Evolutionary conservation across 1,140 invertebrate genomes (phyloP), one percentile per base, ranked within the genome.

Genomic region (Tenebrio molitor): DNA sequence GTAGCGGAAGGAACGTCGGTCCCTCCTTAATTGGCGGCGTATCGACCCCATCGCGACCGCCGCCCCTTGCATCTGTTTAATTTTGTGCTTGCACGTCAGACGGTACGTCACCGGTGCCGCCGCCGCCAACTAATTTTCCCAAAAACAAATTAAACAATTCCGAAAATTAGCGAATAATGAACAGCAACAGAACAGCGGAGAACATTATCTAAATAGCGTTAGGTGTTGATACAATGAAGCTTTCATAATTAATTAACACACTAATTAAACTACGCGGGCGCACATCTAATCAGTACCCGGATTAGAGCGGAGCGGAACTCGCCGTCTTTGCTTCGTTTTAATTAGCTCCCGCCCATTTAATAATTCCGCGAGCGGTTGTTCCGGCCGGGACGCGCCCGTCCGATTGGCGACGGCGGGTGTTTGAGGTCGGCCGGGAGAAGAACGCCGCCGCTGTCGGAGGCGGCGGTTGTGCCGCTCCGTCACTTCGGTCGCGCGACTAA

Each of bases 261-360:
- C 70, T 81, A 81, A 81, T 81, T 81, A 81, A 81, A 80, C 80
- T 80, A 80, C 79, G 77, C 79, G 77, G 77, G 77, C 73, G 77
- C 77, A 72, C 71, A 72, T 70, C 71, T 80, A 80, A 80, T 80
- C 78, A 77, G 77, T 42, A 80, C 78, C 77, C 77, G 78, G 76
- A 79, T 81, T 74, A 74, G 73, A 68, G 69, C 71, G 34, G 73
- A 77, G 77, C 76, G 75, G 72, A 58, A 58, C 50, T 25, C 23
- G 17, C 23, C 23, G 8, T 29, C 12, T 58, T 15, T 7, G 23
- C 12, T 4, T 58, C 50, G 14, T 58, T 58, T 58, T 58, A 58
- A 58, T 58, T 58, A 58, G n/a, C 50, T 29, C 50, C 21, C 50
- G 10, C 50, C 50, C 50, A 58, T 58, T 58, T 58, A 58, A 58